Evolutionary conservation across 2,888 invertebrate species (phyloP), one percentile per base, ranked within the genome.

Genomic region (Leptogaster cylindrica): DNA sequence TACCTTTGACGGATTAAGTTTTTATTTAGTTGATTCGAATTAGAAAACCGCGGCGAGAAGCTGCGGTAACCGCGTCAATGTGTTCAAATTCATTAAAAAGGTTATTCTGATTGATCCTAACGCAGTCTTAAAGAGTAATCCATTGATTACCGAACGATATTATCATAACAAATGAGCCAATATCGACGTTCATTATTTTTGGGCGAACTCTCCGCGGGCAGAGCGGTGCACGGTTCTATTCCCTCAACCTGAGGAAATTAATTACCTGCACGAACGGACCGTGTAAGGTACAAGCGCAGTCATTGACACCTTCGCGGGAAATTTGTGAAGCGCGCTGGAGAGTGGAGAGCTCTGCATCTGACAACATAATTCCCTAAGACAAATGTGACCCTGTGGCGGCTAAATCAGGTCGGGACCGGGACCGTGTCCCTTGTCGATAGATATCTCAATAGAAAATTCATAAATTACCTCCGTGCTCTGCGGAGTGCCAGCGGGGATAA

Each of bases 371-470:
- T 46, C 46, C 64, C 18, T 33, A 14, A 65, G 39, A 65, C 16
- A 65, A 65, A 51, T 51, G 50, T 65, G 20, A 27, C 25, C 36
- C 36, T 50, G 25, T 36, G 33, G 27, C 65, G 50, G 16, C 27
- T 36, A 39, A 51, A 65, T 65, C 50, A 36, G 51, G 23, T 50
- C 65, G 28, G 23, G 18, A 31, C 7, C 25, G 23, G 10, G 27
- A 12, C 12, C 14, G 23, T 51, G 36, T 50, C 36, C 25, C 16
- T 51, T 33, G 10, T 18, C 39, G 65, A 65, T 51, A 51, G 50
- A 50, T 36, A 65, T 65, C 65, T 65, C 23, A 51, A 65, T 36
- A 50, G 65, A 65, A 65, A 50, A 65, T 65, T 65, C 65, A 65
- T 65, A 65, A 65, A 65, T 65, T 39, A 65, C 65, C 25, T 51